Evolutionary conservation across 2,888 invertebrate species (phyloP), one percentile per base, ranked within the genome.

Genomic region (Amiota mariae): DNA sequence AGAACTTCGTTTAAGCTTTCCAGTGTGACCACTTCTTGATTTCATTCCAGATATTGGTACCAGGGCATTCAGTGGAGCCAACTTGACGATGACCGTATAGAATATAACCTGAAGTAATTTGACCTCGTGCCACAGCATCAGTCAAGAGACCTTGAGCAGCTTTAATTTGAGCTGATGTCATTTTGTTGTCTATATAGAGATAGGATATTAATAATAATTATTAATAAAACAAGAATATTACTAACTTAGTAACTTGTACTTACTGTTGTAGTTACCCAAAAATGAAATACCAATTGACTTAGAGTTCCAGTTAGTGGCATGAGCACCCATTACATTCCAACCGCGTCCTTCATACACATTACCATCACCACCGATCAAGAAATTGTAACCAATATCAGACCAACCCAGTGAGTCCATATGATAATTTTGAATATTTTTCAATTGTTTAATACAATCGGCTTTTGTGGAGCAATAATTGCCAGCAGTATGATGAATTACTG

Each of bases 401-500:
- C 82, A 85, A 8, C 80, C 80, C 72, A 80, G 77, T 0, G 78
- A 61, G 12, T 79, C 76, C 76, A 82, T 83, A 47, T 86, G 85
- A 71, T 82, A 82, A 8, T 48, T 36, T 76, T 86, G 86, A 20
- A 85, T 82, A 70, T 74, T 80, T 46, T 72, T 76, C 79, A 85
- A 76, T 71, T 82, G 76, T 56, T 79, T 72, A 9, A 76, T 77
- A 75, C 86, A 86, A 1, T 49, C 51, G 11, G 74, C 61, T 71
- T 78, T 74, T 0, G 78, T 82, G 56, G 70, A 77, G 54, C 82
- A 82, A 18, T 75, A 78, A 0, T 88, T 90, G 0, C 93, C 92
- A 83, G 92, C 93, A 0, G 93, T 93, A 86, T 94, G 94, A 85
- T 94, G 94, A 74, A 94, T 92, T 67, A 94, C 91, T 36, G 77